Base-by-base conservation (phyloP, 1,140 invertebrate species). In the Ips nitidus region DNA sequence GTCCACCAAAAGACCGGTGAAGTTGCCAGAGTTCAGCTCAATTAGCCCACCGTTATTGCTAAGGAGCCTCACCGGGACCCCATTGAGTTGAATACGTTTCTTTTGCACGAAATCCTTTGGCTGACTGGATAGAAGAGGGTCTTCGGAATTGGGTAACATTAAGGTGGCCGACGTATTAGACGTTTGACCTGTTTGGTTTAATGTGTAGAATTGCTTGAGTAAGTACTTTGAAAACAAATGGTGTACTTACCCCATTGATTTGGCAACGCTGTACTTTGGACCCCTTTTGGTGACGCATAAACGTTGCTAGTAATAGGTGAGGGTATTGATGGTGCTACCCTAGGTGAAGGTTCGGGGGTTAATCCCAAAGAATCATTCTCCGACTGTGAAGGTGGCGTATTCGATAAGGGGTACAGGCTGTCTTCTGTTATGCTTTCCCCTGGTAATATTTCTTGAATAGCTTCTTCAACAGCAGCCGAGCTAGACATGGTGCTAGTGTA, bases 401-500 rank as follows among this genome's bases (percentile, higher is more conserved):
- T 87, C 42, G 86, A 84, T 74, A 84, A 86, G 2, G 86, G 84
- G 69, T 88, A 89, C 1, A 88, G 82, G 73, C 88, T 87, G 66
- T 87, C 81, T 2, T 77, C 73, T 62, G 84, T 81, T 74, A 86
- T 83, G 45, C 85, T 89, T 80, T 92, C 90, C 70, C 89, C 89
- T 2, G 91, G 91, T 22, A 93, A 79, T 0, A 93, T 91, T 79
- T 93, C 91, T 76, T 89, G 89, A 39, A 93, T 78, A 1, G 91
- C 91, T 79, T 92, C 90, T 79, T 93, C 91, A 0, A 93, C 91
- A 71, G 91, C 91, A 72, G 91, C 91, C 22, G 91, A 90, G 58
- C 90, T 92, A 1, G 91, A 92, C 85, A 93, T 92, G 36, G 90
- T 90, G n/a, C 89, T 89, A n/a, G 90, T 91, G 78, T 91, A 93